Evolutionary conservation across 1,140 invertebrate species (phyloP).

Genomic region (Formica exsecta): DNA sequence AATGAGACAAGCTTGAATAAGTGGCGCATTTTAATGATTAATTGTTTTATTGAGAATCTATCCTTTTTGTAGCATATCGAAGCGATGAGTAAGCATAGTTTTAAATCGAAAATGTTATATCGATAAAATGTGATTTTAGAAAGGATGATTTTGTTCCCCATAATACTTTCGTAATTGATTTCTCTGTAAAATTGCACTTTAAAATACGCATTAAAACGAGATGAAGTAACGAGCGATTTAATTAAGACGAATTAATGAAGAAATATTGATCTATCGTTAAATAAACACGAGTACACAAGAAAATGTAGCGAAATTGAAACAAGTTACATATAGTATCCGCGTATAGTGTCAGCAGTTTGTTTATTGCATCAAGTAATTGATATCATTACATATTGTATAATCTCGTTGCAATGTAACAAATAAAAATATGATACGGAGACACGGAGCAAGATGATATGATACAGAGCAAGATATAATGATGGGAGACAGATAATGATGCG

Average conservation of each 20-base stretch:
- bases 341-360: not conserved
- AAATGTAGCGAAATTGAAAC: not conserved
- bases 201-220: not conserved
- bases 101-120: not conserved
- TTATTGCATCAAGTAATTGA: not conserved
- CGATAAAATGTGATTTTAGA: not conserved
- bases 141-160: not conserved
- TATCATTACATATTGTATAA: not conserved
- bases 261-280: not conserved
- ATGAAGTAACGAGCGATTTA: not conserved
- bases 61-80: too few relatives aligned
- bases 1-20: not conserved
- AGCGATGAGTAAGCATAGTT: not conserved
- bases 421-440: not conserved
- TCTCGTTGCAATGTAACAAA: not conserved
- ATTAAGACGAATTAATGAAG: too few relatives aligned
- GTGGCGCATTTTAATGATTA: not conserved
- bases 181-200: too few relatives aligned
- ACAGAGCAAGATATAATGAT: not conserved
- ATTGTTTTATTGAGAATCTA: not conserved
- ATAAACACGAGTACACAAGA: not conserved
- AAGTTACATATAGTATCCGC: not conserved
- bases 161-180: too few relatives aligned
- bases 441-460: not conserved
- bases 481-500: not conserved